Conservation (phyloP, 1,140 invertebrate species). For the Leptinotarsa lineolata region DNA sequence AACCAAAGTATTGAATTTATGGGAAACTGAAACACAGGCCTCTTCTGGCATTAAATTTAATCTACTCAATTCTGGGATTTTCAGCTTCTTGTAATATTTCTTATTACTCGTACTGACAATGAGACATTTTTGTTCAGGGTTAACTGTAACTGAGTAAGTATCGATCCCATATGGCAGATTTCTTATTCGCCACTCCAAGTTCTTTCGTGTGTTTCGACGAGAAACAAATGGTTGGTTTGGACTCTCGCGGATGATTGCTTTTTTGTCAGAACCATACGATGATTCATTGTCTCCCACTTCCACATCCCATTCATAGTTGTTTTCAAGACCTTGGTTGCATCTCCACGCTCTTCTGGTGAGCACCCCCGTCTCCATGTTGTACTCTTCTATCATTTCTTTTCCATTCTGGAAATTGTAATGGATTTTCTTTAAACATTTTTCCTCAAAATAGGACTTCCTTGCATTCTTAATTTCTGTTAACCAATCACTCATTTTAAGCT, state of each 20-base stretch:
- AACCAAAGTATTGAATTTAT: constrained; percentile 77
- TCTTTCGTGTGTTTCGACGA: constrained; percentile 72
- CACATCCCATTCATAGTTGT: constrained; percentile 70
- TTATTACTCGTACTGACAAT: constrained; percentile 76
- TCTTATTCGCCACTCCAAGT: constrained; percentile 79
- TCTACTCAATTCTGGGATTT: constrained; percentile 71
- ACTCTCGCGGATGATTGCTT: constrained; percentile 65
- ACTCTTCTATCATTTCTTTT: constrained; percentile 78
- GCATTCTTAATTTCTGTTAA: constrained; percentile 64
- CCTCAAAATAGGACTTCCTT: constrained; percentile 70
- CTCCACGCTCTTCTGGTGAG: constrained; percentile 72
- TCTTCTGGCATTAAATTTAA: constrained; percentile 66
- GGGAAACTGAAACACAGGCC: constrained; percentile 65
- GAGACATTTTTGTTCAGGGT: constrained; percentile 66
- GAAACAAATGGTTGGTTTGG: constrained; percentile 69
- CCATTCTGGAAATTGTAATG: constrained; percentile 74
- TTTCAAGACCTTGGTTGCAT: constrained; percentile 67
- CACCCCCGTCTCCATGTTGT: constrained; percentile 72
- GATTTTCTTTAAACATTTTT: constrained; percentile 70
- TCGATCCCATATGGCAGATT: constrained; percentile 75
- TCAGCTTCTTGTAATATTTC: constrained; percentile 80
- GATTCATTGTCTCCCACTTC: constrained; percentile 75
- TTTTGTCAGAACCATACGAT: constrained; percentile 58
- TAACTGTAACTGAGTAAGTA: constrained; percentile 69
- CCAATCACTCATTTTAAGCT: constrained; percentile 63